A percentile compares a stretch with the other conserved stretches of the same genome.
phyloP scores from a whole-genome alignment of 2,113 vertebrate species.

The Pedetes capensis region DNA sequence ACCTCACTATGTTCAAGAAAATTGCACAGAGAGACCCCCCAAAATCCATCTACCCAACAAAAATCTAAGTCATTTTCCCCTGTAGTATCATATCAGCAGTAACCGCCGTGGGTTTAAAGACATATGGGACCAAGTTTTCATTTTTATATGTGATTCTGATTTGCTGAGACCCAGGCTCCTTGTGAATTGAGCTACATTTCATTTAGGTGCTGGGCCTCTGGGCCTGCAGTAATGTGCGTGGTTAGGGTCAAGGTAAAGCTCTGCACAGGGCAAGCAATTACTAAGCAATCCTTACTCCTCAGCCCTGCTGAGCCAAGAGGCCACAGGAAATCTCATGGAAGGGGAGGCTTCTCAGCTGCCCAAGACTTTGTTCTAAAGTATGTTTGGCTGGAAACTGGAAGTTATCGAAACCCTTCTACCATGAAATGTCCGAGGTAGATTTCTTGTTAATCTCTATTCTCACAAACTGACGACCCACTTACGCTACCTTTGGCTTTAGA shows the following conservation, averaged over 20 bases:
- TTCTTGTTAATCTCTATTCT: neutral
- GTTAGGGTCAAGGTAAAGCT: slow-evolving; percentile 61
- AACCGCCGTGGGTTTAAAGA: slow-evolving; percentile 74
- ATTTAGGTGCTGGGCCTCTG: slow-evolving; percentile 68
- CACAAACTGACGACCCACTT: neutral
- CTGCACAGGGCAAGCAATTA: slow-evolving; percentile 63
- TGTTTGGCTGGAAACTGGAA: neutral
- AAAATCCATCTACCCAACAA: slow-evolving; percentile 69
- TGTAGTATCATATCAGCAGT: slow-evolving; percentile 68
- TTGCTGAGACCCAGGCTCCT: slow-evolving; percentile 46
- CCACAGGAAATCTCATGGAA: neutral
- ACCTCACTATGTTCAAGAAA: slow-evolving; percentile 72
- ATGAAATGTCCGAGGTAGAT: rapidly evolving
- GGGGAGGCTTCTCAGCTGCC: neutral
- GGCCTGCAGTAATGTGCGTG: slow-evolving; percentile 22
- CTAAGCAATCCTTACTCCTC: slow-evolving; percentile 29
- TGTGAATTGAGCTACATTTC: slow-evolving; percentile 57
- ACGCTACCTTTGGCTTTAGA: neutral
- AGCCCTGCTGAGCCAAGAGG: neutral
- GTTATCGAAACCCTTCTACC: neutral
- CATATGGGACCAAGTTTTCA: slow-evolving; percentile 69
- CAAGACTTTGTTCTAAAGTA: neutral
- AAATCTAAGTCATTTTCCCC: slow-evolving; percentile 70
- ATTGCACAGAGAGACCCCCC: slow-evolving; percentile 65
- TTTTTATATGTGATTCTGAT: slow-evolving; percentile 70